These are phyloP conservation scores for Schizopygopsis pylzovi DNA, from an alignment of 2,797 vertebrate genomes.

Conservation along the genomic window DNA sequence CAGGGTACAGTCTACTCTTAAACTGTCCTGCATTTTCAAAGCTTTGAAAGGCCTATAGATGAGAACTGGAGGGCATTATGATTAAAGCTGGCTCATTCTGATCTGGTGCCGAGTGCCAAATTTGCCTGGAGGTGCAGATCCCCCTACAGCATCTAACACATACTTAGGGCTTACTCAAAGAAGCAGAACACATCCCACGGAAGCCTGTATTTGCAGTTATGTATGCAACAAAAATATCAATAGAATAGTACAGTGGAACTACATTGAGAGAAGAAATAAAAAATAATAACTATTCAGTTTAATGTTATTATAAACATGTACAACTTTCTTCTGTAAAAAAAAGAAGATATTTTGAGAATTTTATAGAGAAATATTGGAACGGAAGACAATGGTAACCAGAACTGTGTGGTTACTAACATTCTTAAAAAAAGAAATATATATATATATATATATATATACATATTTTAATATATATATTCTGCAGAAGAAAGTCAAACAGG, in stretches of 20 bases:
- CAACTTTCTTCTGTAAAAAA: too few species aligned
- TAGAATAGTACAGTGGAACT: background rate
- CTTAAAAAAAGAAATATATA: background rate
- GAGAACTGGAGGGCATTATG: background rate
- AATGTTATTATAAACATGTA: too few species aligned
- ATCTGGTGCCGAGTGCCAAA: background rate
- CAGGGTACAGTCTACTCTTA: background rate
- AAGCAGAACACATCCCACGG: slow-evolving; percentile 5
- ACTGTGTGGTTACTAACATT: too few species aligned
- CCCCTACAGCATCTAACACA: slow-evolving; percentile 7
- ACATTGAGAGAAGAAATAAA: too few species aligned
- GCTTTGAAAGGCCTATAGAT: slow-evolving; percentile 6
- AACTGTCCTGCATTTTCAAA: slow-evolving; percentile 1
- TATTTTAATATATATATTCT: background rate
- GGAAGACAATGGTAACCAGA: background rate
- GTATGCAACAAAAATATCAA: background rate
- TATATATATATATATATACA: background rate
- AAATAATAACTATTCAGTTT: too few species aligned
- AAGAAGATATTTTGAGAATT: background rate
- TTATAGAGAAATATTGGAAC: background rate
- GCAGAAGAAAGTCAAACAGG: background rate
- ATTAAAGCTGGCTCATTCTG: slow-evolving; percentile 10
- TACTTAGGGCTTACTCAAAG: slow-evolving; percentile 5
- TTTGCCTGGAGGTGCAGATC: slow-evolving; percentile 4
- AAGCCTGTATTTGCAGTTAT: slow-evolving; percentile 8